These are phyloP conservation scores for Gasterosteus aculeatus DNA, from an alignment of 2,113 vertebrate species.

Conservation along the genomic window DNA sequence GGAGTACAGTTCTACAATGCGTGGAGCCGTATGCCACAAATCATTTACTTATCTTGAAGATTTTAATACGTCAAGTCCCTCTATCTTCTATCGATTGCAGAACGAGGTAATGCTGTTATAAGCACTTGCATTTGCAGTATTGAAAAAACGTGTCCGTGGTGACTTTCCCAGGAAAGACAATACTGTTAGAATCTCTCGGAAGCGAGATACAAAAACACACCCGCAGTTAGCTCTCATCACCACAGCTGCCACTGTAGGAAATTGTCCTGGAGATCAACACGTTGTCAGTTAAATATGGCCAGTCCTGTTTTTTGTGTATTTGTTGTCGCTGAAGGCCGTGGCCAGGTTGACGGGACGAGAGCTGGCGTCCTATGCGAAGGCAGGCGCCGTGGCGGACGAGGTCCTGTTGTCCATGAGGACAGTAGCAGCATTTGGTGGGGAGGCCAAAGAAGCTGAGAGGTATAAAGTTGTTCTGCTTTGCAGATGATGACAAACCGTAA, in stretches of 20 bases:
- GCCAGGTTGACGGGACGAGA: constrained; percentile 75
- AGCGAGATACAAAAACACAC: no score
- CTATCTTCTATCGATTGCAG: not conserved
- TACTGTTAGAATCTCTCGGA: not conserved
- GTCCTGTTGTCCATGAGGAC: constrained; percentile 82
- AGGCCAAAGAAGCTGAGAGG: constrained; percentile 81
- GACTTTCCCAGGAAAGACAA: not conserved
- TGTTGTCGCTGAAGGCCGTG: constrained; percentile 67
- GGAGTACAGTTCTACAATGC: not conserved
- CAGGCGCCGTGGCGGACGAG: constrained; percentile 82
- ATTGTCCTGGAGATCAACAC: not conserved
- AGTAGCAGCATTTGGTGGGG: constrained; percentile 81
- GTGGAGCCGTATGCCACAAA: not conserved
- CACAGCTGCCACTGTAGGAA: not conserved
- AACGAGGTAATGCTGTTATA: not conserved
- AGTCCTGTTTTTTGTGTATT: not conserved
- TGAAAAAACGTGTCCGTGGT: not conserved
- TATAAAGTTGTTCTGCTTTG: constrained; percentile 24
- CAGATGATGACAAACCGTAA: not conserved
- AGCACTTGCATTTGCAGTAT: not conserved
- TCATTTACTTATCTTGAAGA: not conserved
- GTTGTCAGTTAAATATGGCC: not conserved
- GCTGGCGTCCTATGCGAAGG: constrained; percentile 81
- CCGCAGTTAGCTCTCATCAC: not conserved
- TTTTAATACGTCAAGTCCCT: not conserved